Conservation (phyloP, 2,797 vertebrate species). For the Rhabdomys pumilio region DNA sequence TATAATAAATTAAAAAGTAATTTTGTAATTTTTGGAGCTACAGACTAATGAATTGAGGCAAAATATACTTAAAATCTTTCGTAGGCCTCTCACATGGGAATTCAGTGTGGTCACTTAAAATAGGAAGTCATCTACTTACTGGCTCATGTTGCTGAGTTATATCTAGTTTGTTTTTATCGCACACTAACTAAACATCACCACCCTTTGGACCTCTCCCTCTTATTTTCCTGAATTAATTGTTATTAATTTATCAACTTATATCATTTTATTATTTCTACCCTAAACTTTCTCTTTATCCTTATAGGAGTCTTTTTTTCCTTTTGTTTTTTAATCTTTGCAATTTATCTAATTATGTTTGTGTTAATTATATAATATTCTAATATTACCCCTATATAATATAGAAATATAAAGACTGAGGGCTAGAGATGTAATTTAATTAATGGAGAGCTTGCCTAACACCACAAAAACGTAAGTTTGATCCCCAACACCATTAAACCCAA, state of each 20-base stretch:
- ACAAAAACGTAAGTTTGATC: background rate
- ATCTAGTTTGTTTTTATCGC: constrained; percentile 60
- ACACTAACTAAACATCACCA: constrained; percentile 19
- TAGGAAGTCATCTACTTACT: constrained; percentile 64
- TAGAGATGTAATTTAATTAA: background rate
- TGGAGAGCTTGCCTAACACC: background rate
- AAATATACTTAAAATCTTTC: constrained; percentile 62
- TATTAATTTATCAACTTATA: constrained; percentile 52
- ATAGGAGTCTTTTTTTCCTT: constrained; percentile 51
- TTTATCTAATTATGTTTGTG: constrained; percentile 51
- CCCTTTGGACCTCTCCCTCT: constrained; percentile 18
- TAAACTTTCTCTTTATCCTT: constrained; percentile 29
- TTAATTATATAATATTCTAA: constrained; percentile 49
- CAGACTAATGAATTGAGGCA: constrained; percentile 65
- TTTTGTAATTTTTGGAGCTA: constrained; percentile 63
- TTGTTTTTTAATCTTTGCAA: constrained; percentile 32
- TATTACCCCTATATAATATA: constrained; percentile 15
- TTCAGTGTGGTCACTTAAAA: constrained; percentile 68
- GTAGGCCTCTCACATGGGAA: constrained; percentile 60
- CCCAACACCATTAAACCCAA: background rate
- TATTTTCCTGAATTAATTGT: constrained; percentile 44
- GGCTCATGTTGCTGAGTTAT: constrained; percentile 66
- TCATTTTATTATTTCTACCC: constrained; percentile 34
- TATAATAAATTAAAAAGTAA: constrained; percentile 65
- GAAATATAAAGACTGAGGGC: background rate